phyloP scores from a whole-genome alignment of 2,113 vertebrate species.

The Acinonyx jubatus region DNA sequence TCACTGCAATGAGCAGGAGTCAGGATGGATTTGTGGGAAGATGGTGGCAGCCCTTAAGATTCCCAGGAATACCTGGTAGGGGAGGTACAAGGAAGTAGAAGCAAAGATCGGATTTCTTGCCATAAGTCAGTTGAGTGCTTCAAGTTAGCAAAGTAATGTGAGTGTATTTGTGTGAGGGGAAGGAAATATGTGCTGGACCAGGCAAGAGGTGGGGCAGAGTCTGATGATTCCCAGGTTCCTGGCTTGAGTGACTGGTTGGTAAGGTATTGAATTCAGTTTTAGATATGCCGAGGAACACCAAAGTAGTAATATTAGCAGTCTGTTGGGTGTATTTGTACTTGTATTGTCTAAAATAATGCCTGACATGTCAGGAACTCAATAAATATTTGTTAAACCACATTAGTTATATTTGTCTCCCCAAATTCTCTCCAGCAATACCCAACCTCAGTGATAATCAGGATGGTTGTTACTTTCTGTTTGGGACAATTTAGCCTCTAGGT shows the following conservation, averaged over 20 bases:
- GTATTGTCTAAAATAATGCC: slow-evolving; percentile 4
- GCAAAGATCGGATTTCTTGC: background rate
- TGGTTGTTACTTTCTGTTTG: background rate
- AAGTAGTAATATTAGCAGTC: background rate
- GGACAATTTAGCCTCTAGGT: slow-evolving; percentile 2
- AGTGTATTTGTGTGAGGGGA: background rate
- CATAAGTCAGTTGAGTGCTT: background rate
- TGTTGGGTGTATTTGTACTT: slow-evolving; percentile 26
- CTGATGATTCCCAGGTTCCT: background rate
- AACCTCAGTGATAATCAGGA: background rate
- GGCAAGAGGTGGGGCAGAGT: background rate
- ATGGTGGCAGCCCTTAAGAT: background rate
- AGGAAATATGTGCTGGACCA: background rate
- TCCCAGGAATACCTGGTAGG: background rate
- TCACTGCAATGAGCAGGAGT: background rate
- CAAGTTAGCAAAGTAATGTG: background rate
- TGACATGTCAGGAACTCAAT: background rate
- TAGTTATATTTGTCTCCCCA: background rate
- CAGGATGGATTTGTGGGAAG: background rate
- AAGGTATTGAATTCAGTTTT: background rate
- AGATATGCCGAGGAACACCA: background rate
- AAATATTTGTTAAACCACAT: background rate
- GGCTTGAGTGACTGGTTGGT: background rate
- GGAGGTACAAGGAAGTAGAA: background rate
- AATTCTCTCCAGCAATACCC: background rate